These are phyloP conservation scores for Mungos mungo DNA, from an alignment of 2,113 vertebrate genomes.

Conservation along the genomic window DNA sequence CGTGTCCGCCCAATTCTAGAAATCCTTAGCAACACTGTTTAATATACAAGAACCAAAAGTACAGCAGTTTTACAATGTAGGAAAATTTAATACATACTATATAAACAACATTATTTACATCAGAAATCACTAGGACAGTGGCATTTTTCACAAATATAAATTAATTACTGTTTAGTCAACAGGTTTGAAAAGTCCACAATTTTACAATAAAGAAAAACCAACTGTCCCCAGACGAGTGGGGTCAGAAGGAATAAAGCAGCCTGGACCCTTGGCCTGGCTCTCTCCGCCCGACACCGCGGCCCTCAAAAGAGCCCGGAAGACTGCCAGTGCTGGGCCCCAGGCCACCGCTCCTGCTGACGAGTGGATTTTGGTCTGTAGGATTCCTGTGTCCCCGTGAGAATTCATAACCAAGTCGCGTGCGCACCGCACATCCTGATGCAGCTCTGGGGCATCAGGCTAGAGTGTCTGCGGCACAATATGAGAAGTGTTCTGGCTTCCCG, in stretches of 20 bases:
- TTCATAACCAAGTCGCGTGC: not conserved
- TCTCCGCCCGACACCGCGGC: not conserved
- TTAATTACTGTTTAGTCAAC: slow-evolving; percentile 92
- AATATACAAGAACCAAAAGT: slow-evolving; percentile 87
- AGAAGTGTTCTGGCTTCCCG: slow-evolving; percentile 46
- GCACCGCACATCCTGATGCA: slow-evolving; percentile 46
- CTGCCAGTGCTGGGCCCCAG: slow-evolving; percentile 42
- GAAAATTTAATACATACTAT: slow-evolving; percentile 99
- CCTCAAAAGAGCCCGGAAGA: not conserved
- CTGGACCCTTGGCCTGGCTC: slow-evolving; percentile 76
- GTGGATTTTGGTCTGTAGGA: slow-evolving; percentile 75
- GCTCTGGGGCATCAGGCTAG: not conserved
- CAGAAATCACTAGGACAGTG: slow-evolving; percentile 95
- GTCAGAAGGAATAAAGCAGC: slow-evolving; percentile 75
- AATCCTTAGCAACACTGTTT: slow-evolving; percentile 85
- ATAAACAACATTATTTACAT: slow-evolving; percentile 98
- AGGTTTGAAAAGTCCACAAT: slow-evolving; percentile 86
- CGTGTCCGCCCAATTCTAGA: slow-evolving; percentile 67
- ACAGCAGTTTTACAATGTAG: slow-evolving; percentile 93
- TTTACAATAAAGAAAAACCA: slow-evolving; percentile 84
- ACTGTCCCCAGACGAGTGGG: slow-evolving; percentile 66
- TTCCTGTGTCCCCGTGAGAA: not conserved
- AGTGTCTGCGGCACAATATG: not conserved
- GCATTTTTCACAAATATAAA: slow-evolving; percentile 99
- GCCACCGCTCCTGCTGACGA: not conserved